phyloP scores from a whole-genome alignment of 2,888 invertebrate species.

The Campoplex capitator region DNA sequence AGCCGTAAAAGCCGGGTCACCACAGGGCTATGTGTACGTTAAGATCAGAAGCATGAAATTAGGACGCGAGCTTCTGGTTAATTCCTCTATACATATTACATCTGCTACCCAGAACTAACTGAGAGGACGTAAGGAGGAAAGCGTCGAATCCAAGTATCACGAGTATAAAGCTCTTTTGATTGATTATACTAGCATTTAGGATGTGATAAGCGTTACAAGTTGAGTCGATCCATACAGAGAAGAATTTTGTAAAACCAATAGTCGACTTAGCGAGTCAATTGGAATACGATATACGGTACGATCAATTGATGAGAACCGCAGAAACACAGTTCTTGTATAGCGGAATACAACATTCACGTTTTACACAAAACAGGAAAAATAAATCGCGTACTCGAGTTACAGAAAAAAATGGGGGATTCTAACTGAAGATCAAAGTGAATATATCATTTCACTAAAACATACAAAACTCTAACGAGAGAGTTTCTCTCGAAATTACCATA shows the following conservation, averaged over 20 bases:
- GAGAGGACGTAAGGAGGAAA: not conserved
- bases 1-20: constrained; percentile 34
- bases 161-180: not conserved
- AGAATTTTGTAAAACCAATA: not conserved
- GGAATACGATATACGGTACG: not conserved
- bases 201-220: not conserved
- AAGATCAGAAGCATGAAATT: constrained; percentile 40
- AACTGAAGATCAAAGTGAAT: no score
- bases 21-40: constrained; percentile 24
- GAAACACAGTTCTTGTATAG: not conserved
- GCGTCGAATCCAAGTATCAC: not conserved
- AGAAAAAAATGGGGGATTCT: no score
- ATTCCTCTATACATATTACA: constrained; percentile 3
- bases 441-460: not conserved
- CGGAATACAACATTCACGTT: not conserved
- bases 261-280: not conserved
- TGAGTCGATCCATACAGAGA: not conserved
- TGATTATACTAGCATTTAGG: not conserved
- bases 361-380: no score
- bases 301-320: not conserved
- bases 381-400: no score
- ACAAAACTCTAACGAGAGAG: not conserved
- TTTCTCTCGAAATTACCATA: not conserved
- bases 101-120: not conserved
- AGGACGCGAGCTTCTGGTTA: constrained; percentile 30